Evolutionary conservation across 1,140 invertebrate genomes (phyloP), one percentile per base, ranked within the genome.

Genomic region (Papilio glaucus): DNA sequence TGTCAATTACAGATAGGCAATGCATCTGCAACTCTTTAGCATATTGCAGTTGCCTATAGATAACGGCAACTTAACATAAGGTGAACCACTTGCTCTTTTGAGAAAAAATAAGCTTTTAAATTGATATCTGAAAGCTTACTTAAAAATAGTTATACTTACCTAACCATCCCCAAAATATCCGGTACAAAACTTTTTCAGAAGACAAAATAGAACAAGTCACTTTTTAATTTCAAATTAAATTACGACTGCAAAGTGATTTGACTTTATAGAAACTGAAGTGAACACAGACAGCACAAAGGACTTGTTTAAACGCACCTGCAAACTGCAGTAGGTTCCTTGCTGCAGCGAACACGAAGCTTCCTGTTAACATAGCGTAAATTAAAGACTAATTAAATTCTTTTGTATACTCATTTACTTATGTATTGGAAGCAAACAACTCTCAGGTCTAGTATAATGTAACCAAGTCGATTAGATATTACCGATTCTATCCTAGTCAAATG

Each of bases 141-240:
- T n/a, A n/a, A n/a, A n/a, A n/a, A n/a, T n/a, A n/a, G n/a, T n/a
- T n/a, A n/a, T n/a, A n/a, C n/a, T n/a, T n/a, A n/a, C n/a, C n/a
- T n/a, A n/a, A n/a, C n/a, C n/a, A n/a, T n/a, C n/a, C n/a, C n/a
- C n/a, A n/a, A n/a, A n/a, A n/a, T n/a, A n/a, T n/a, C n/a, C n/a
- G n/a, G n/a, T n/a, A n/a, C n/a, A n/a, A n/a, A n/a, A n/a, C n/a
- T 2, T 45, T 45, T 2, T 45, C 8, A 7, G 0, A 5, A 15
- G n/a, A 15, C 7, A 9, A 3, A 49, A 26, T 24, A 4, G 24
- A 57, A 57, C 9, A 24, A 33, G 29, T 12, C 1, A 24, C 9
- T 57, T 57, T 57, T 57, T 12, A 26, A 57, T 9, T 57, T 9
- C 1, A 24, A 57, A 12, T 57, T 57, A 57, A 57, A 26, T 57